Conservation (phyloP, 2,797 vertebrate genomes). For the Anguilla pacifica region DNA sequence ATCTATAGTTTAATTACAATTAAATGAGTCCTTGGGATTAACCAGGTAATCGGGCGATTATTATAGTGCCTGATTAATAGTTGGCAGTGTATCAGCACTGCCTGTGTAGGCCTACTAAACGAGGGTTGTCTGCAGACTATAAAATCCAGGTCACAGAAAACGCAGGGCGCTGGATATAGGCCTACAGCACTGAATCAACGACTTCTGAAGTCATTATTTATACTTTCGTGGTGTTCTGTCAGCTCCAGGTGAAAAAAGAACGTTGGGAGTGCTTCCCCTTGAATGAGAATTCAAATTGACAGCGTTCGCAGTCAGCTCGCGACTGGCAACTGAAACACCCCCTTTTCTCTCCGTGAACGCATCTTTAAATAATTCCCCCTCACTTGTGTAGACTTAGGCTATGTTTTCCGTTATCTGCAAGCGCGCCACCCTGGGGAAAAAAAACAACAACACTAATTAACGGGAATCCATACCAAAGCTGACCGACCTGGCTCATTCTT, state of each 20-base stretch:
- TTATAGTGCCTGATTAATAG: too few relatives aligned
- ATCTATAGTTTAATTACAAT: too few relatives aligned
- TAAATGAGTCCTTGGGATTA: too few relatives aligned
- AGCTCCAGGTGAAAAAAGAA: neutral
- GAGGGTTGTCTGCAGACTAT: neutral
- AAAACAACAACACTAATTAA: neutral
- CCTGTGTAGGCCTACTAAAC: too few relatives aligned
- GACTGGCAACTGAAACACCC: neutral
- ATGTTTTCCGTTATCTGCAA: neutral
- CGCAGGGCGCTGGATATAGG: neutral
- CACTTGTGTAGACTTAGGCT: neutral
- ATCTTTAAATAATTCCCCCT: neutral
- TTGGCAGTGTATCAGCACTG: too few relatives aligned
- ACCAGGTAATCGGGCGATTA: too few relatives aligned
- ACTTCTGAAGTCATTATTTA: neutral
- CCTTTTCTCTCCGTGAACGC: neutral
- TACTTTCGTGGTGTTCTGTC: neutral
- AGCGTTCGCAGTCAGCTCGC: too few relatives aligned
- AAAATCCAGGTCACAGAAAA: neutral
- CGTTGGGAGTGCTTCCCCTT: neutral
- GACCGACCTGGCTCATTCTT: neutral
- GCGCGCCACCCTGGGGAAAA: neutral
- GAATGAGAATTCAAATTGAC: too few relatives aligned
- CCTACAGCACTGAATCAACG: too few relatives aligned
- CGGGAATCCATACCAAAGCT: slow-evolving; percentile 1